Evolutionary conservation across 2,888 invertebrate genomes (phyloP).

Genomic region (Automeris io): DNA sequence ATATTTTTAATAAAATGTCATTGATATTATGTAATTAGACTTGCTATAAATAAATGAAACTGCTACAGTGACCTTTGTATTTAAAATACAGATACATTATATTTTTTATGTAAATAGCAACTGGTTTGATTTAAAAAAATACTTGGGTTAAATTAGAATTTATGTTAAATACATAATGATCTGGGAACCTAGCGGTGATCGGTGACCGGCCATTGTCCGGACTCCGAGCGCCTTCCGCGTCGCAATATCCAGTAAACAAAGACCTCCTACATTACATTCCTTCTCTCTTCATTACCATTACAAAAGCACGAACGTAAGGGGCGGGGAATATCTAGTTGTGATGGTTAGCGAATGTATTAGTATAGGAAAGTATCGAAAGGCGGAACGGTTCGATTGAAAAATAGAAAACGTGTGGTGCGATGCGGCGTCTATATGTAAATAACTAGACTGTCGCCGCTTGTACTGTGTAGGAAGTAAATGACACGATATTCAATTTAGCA

Average conservation of each 20-base stretch:
- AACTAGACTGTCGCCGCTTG: constrained; percentile 36
- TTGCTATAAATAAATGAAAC: too few relatives aligned
- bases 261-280: constrained; percentile 44
- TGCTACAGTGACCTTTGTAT: too few relatives aligned
- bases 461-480: constrained; percentile 28
- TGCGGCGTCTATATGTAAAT: constrained; percentile 49
- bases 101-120: constrained; percentile 4
- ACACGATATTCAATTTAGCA: constrained; percentile 14
- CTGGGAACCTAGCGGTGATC: constrained; percentile 65
- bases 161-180: constrained; percentile 69
- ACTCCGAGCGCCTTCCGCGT: constrained; percentile 62
- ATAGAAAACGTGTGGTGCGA: constrained; percentile 57
- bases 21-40: too few relatives aligned
- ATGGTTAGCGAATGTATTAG: constrained; percentile 46
- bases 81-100: too few relatives aligned
- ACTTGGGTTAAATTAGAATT: constrained; percentile 45
- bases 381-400: constrained; percentile 69
- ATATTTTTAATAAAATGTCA: too few relatives aligned
- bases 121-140: constrained; percentile 28
- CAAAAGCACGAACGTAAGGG: constrained; percentile 26
- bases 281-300: constrained; percentile 33
- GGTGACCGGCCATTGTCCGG: constrained; percentile 66
- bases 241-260: constrained; percentile 37
- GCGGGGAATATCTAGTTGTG: constrained; percentile 29
- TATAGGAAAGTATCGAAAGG: constrained; percentile 71